Base-by-base conservation (phyloP, 2,113 vertebrate species). In the Alethe castanea region DNA sequence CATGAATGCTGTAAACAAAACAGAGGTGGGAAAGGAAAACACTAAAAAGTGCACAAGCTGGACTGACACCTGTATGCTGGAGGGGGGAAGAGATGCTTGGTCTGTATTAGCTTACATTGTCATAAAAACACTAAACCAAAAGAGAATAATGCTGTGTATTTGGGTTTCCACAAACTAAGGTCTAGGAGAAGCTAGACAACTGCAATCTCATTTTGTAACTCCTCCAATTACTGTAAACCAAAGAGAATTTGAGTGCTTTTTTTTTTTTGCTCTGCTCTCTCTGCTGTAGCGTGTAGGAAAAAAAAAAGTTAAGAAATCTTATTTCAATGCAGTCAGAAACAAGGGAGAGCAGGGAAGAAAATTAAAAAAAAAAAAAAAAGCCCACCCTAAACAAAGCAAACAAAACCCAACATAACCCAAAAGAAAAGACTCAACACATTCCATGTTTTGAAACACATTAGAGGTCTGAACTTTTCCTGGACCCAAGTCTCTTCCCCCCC, bases 191-290 rank as follows among this genome's bases (percentile, higher is more conserved):
- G 64, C 93, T 91, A 72, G 64, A 93, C 82, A 91, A 92, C 92
- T 92, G 95, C 88, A 94, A 92, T 89, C 86, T 72, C n/a, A 67
- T 92, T 96, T 96, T 96, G 45, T 91, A 94, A 94, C 62, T 96
- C 69, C 61, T 92, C 76, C 35, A 61, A 71, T 92, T 90, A 78
- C 5, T 31, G 35, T 96, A 97, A 97, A 96, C 94, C 56, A 72
- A 97, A 96, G 54, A 73, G 66, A 71, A 53, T 53, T 45, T 50
- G 64, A 87, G 66, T 94, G 80, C 5, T 86, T 91, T 81, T 14
- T 86, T 91, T 81, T 70, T 44, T 86, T 88, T 50, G 83, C 45
- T 80, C 53, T 88, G 86, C 70, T 87, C 81, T 84, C 74, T 77
- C 92, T 15, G 40, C 74, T 91, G 40, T 20, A 94, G 77, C 59